phyloP scores from a whole-genome alignment of 2,113 vertebrate species.

The Chamaea fasciata region DNA sequence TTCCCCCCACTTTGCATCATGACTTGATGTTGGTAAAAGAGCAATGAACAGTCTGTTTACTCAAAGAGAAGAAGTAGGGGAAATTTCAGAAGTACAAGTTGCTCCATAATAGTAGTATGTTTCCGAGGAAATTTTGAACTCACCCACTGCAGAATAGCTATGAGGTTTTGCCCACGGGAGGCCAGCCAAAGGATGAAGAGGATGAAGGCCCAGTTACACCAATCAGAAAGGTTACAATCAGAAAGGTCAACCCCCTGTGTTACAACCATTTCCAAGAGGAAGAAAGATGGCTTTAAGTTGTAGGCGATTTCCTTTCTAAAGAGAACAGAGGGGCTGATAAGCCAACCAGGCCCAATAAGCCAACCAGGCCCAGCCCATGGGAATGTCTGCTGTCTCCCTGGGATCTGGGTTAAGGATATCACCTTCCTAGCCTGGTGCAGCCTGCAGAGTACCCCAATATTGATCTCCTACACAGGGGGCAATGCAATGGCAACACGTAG shows the following conservation, averaged over 20 bases:
- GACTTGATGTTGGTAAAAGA: background rate
- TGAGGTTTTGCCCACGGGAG: background rate
- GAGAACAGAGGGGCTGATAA: background rate
- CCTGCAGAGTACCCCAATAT: too few relatives aligned
- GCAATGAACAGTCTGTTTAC: background rate
- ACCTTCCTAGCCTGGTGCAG: too few relatives aligned
- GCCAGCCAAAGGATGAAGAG: background rate
- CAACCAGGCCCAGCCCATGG: background rate
- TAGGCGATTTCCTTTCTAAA: background rate
- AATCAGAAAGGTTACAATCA: background rate
- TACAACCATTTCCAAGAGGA: background rate
- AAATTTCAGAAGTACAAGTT: background rate
- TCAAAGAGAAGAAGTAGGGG: background rate
- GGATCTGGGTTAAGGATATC: background rate
- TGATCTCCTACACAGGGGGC: background rate
- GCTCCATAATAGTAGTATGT: accelerated
- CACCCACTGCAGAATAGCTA: too few relatives aligned
- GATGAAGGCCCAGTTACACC: background rate
- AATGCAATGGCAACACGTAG: background rate
- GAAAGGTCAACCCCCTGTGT: background rate
- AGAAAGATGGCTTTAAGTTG: background rate
- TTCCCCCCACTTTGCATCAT: accelerated
- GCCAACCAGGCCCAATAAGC: background rate
- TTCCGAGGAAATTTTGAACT: background rate
- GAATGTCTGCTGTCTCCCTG: background rate